Evolutionary conservation across 1,140 invertebrate genomes (phyloP).

Genomic region (Vollenhovia emeryi): DNA sequence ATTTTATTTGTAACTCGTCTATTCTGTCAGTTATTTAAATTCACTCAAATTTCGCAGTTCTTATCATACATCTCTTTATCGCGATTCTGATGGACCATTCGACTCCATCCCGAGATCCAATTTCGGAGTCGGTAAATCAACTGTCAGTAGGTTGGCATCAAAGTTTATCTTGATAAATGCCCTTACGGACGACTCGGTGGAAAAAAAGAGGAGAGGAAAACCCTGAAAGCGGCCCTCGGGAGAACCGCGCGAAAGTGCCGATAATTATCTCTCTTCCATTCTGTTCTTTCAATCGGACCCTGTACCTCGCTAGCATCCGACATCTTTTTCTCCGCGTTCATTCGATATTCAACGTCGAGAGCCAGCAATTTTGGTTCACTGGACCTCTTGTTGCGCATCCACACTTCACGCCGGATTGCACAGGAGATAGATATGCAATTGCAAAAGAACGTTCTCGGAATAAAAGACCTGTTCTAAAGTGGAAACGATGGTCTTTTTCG

Average conservation of each 20-base stretch:
- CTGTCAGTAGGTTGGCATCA: constrained; percentile 41
- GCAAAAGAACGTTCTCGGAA: neutral
- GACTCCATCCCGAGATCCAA: constrained; percentile 34
- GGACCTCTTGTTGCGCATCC: constrained; percentile 11
- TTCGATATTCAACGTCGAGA: constrained; percentile 30
- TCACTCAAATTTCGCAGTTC: neutral
- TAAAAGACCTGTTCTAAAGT: constrained; percentile 26
- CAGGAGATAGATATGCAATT: neutral
- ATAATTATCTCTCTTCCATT: constrained; percentile 46
- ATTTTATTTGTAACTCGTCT: neutral
- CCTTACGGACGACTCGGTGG: neutral
- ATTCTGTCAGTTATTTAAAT: constrained; percentile 2
- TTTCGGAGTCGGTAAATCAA: constrained; percentile 58
- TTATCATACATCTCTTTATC: constrained; percentile 30
- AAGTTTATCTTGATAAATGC: constrained; percentile 60
- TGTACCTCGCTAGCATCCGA: constrained; percentile 9
- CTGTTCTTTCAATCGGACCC: neutral
- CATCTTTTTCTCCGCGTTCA: constrained; percentile 30
- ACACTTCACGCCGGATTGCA: constrained; percentile 23
- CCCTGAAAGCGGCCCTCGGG: constrained; percentile 22
- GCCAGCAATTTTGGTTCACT: constrained; percentile 22
- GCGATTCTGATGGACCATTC: constrained; percentile 10
- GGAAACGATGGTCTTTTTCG: constrained; percentile 10
- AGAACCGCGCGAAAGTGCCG: constrained; percentile 27
- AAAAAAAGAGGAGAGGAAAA: neutral